phyloP scores from a whole-genome alignment of 2,888 invertebrate species.

The Trachelus iudaicus region DNA sequence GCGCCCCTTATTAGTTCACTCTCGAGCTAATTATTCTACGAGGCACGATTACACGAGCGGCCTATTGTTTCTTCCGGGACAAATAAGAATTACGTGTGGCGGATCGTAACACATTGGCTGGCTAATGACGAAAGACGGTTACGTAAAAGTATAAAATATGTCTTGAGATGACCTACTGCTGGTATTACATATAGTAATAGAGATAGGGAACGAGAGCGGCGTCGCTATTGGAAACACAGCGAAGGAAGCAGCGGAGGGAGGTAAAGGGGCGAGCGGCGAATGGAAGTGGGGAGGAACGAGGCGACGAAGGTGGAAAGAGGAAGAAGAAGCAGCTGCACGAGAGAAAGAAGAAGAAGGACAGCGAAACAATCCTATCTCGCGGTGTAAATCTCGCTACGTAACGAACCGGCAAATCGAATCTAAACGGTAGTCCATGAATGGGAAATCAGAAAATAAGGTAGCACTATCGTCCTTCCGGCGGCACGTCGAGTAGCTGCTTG shows the following conservation, averaged over 20 bases:
- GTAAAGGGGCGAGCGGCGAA: conserved; percentile 8
- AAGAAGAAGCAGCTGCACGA: conserved; percentile 28
- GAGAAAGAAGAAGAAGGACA: conserved; percentile 19
- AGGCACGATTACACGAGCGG: too few species aligned
- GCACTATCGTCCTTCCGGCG: conserved; percentile 45
- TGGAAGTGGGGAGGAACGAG: conserved; percentile 6
- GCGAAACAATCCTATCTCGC: conserved; percentile 57
- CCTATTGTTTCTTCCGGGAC: conserved; percentile 40
- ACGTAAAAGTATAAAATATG: conserved; percentile 42
- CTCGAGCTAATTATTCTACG: too few species aligned
- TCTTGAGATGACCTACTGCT: too few species aligned
- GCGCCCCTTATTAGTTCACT: too few species aligned
- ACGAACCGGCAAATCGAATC: conserved; percentile 63
- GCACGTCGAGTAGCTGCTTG: conserved; percentile 22
- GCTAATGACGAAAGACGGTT: conserved; percentile 53
- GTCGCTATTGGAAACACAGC: conserved; percentile 16
- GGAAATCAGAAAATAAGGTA: conserved; percentile 56
- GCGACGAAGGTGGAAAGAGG: conserved; percentile 11
- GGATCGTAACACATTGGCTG: conserved; percentile 34
- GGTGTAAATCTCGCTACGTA: conserved; percentile 61
- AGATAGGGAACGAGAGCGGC: too few species aligned
- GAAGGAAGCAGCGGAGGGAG: not conserved
- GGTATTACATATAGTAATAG: too few species aligned
- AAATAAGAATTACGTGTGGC: conserved; percentile 25
- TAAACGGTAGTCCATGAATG: conserved; percentile 58